phyloP scores from a whole-genome alignment of 2,888 invertebrate species.

The Scaptomyza reducta region DNA sequence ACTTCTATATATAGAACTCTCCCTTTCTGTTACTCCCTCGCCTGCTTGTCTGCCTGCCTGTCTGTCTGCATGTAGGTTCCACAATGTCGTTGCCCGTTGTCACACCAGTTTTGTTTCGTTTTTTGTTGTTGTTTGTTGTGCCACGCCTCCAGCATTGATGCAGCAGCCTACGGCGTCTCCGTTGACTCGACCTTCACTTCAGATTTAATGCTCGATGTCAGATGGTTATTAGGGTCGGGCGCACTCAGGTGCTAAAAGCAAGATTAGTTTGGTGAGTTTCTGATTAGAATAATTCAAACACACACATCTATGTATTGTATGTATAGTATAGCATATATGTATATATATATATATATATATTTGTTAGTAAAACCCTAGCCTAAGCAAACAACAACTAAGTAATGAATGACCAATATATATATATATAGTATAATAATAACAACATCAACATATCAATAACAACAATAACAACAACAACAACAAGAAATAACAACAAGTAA shows the following conservation, averaged over 20 bases:
- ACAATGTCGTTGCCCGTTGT: slow-evolving; percentile 65
- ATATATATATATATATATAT: slow-evolving; percentile 20
- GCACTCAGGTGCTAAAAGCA: slow-evolving; percentile 91
- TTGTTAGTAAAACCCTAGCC: slow-evolving; percentile 69
- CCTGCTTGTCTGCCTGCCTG: not conserved
- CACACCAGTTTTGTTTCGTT: slow-evolving; percentile 50
- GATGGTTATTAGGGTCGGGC: slow-evolving; percentile 93
- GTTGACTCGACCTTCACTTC: slow-evolving; percentile 91
- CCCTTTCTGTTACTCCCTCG: not conserved
- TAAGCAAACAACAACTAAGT: slow-evolving; percentile 69
- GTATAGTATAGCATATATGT: slow-evolving; percentile 16
- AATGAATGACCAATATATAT: slow-evolving; percentile 22
- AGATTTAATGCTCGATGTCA: slow-evolving; percentile 87
- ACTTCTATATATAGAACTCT: slow-evolving; percentile 17
- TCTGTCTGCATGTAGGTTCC: slow-evolving; percentile 42
- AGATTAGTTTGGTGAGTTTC: slow-evolving; percentile 25
- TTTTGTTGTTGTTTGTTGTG: slow-evolving; percentile 4
- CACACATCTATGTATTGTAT: slow-evolving; percentile 26
- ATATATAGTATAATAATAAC: slow-evolving; percentile 28
- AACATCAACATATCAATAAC: slow-evolving; percentile 36
- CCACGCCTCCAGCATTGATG: slow-evolving; percentile 43
- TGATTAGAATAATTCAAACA: slow-evolving; percentile 42
- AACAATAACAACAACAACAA: slow-evolving; percentile 11
- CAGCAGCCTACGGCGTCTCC: slow-evolving; percentile 89
- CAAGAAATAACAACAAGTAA: slow-evolving; percentile 29